Evolutionary conservation across 2,888 invertebrate species (phyloP).

Genomic region (Ethmia dodecea): DNA sequence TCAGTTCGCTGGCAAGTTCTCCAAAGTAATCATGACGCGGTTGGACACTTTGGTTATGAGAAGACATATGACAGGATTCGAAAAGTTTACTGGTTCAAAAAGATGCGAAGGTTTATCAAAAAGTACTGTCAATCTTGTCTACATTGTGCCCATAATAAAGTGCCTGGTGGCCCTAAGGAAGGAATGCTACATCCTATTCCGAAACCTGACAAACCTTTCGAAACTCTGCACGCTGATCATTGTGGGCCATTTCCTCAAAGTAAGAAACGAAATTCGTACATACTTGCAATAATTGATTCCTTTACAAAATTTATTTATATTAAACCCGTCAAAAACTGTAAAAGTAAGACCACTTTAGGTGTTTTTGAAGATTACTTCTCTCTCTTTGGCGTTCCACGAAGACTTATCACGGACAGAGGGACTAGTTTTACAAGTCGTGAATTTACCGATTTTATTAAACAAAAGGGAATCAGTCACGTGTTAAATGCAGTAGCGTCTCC

Average conservation of each 20-base stretch:
- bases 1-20: conserved; percentile 20
- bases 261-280: conserved; percentile 13
- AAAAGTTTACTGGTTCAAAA: conserved; percentile 17
- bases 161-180: conserved; percentile 11
- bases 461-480: no score
- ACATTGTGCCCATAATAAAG: conserved; percentile 14
- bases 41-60: conserved; percentile 17
- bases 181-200: conserved; percentile 10
- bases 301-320: conserved; percentile 19
- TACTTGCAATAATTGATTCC: conserved; percentile 18
- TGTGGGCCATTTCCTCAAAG: conserved; percentile 16
- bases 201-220: conserved; percentile 11
- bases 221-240: conserved; percentile 18
- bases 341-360: conserved; percentile 7
- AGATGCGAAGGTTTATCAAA: conserved; percentile 16
- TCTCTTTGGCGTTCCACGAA: conserved; percentile 5
- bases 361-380: conserved; percentile 7
- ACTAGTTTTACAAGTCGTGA: no score
- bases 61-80: conserved; percentile 16
- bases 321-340: conserved; percentile 14
- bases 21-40: conserved; percentile 14
- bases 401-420: conserved; percentile 5
- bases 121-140: conserved; percentile 18
- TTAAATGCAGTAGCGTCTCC: no score
- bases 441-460: no score